Conservation (phyloP, 2,888 invertebrate genomes). For the Andrena trimmerana region DNA sequence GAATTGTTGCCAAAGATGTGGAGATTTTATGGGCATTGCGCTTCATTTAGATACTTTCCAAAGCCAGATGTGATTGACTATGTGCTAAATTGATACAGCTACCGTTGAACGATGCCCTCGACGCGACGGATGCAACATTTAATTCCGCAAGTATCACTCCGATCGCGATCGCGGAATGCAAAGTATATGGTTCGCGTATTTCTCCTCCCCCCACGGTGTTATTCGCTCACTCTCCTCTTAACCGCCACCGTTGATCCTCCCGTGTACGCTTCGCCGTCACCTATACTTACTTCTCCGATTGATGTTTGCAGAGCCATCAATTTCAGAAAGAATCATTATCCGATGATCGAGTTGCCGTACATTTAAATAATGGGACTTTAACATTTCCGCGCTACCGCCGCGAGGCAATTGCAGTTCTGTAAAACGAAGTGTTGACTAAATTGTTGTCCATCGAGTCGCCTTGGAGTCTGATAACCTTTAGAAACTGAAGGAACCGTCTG, state of each 20-base stretch:
- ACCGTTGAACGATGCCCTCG: slow-evolving; percentile 14
- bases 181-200: slow-evolving; percentile 36
- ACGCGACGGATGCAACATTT: slow-evolving; percentile 13
- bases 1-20: not conserved
- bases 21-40: slow-evolving; percentile 3
- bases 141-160: slow-evolving; percentile 40
- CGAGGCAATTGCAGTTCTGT: not conserved
- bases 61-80: not conserved
- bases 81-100: slow-evolving; percentile 33
- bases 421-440: not conserved
- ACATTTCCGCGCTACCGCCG: not conserved
- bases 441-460: not conserved
- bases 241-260: slow-evolving; percentile 14
- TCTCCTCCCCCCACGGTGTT: slow-evolving; percentile 8
- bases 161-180: slow-evolving; percentile 46
- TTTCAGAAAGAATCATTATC: slow-evolving; percentile 29
- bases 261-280: slow-evolving; percentile 20
- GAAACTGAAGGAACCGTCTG: too few relatives aligned
- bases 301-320: slow-evolving; percentile 26
- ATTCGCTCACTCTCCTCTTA: not conserved
- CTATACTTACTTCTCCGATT: slow-evolving; percentile 28
- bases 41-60: not conserved
- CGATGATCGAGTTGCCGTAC: not conserved
- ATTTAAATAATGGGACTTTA: slow-evolving; percentile 22
- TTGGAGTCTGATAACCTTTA: too few relatives aligned